Evolutionary conservation across 2,888 invertebrate species (phyloP).

Genomic region (Leptarthrus brevirostris): DNA sequence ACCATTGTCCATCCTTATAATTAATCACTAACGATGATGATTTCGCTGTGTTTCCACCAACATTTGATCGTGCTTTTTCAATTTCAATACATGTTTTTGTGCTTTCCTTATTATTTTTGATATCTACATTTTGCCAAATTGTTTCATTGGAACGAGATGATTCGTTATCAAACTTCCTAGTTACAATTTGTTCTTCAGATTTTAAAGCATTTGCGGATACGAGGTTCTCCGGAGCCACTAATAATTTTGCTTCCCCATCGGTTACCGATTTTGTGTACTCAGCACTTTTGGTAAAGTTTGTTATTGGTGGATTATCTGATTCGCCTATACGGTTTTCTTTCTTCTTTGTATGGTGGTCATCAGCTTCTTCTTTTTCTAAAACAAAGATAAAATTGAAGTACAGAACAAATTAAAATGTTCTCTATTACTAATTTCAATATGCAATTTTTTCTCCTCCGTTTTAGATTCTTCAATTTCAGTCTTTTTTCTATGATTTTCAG

Average conservation of each 20-base stretch:
- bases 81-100: not conserved
- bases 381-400: constrained; percentile 27
- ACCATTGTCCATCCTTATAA: constrained; percentile 26
- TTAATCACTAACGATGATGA: not conserved
- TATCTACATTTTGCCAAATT: not conserved
- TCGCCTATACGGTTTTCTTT: not conserved
- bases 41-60: not conserved
- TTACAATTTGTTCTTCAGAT: not conserved
- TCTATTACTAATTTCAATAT: constrained; percentile 12
- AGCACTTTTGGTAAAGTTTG: not conserved
- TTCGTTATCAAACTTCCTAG: not conserved
- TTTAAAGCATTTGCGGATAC: not conserved
- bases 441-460: not conserved
- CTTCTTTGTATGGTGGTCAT: not conserved
- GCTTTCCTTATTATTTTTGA: not conserved
- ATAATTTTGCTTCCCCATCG: not conserved
- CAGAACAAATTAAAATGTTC: not conserved
- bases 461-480: not conserved
- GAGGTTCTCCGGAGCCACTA: too few species aligned
- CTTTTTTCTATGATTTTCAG: constrained; percentile 2
- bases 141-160: not conserved
- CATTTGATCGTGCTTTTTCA: not conserved
- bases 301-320: not conserved
- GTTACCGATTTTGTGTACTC: not conserved
- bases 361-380: not conserved